phyloP scores from a whole-genome alignment of 2,797 vertebrate species.

The Siniperca undulata region DNA sequence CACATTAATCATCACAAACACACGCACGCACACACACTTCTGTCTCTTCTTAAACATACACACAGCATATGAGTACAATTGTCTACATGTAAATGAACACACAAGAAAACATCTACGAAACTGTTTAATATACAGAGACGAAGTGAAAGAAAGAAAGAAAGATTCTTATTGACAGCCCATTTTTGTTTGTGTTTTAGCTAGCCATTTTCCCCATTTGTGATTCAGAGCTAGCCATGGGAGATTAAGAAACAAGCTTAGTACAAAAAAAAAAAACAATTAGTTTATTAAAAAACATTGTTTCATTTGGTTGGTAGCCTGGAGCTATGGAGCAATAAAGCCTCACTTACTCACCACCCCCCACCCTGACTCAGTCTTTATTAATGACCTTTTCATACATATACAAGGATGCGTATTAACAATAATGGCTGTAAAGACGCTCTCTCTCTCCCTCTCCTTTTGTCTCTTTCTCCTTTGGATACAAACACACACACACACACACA shows the following conservation, averaged over 20 bases:
- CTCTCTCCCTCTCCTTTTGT: not conserved
- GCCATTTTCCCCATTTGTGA: slow-evolving; percentile 44
- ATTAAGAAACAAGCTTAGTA: slow-evolving; percentile 50
- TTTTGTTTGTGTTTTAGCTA: slow-evolving; percentile 13
- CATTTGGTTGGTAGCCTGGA: slow-evolving; percentile 65
- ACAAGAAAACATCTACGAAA: slow-evolving; percentile 17
- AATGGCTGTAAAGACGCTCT: slow-evolving; percentile 51
- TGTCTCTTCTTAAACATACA: slow-evolving; percentile 52
- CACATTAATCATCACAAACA: slow-evolving; percentile 83
- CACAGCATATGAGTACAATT: slow-evolving; percentile 42
- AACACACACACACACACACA: slow-evolving; percentile 10
- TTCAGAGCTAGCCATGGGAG: slow-evolving; percentile 44
- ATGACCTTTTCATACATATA: slow-evolving; percentile 66
- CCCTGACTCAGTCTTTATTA: slow-evolving; percentile 68
- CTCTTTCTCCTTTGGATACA: not conserved
- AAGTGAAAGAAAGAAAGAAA: not conserved
- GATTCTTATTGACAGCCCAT: slow-evolving; percentile 16
- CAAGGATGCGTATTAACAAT: slow-evolving; percentile 56
- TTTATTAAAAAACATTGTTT: slow-evolving; percentile 78
- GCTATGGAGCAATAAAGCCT: slow-evolving; percentile 66
- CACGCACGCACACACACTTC: slow-evolving; percentile 33
- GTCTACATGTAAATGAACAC: slow-evolving; percentile 44
- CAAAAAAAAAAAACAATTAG: slow-evolving; percentile 63
- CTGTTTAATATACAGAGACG: slow-evolving; percentile 26
- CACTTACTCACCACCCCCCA: slow-evolving; percentile 25